These are phyloP conservation scores for Brachionus plicatilis DNA, from an alignment of 1,140 invertebrate genomes.

Conservation along the genomic window DNA sequence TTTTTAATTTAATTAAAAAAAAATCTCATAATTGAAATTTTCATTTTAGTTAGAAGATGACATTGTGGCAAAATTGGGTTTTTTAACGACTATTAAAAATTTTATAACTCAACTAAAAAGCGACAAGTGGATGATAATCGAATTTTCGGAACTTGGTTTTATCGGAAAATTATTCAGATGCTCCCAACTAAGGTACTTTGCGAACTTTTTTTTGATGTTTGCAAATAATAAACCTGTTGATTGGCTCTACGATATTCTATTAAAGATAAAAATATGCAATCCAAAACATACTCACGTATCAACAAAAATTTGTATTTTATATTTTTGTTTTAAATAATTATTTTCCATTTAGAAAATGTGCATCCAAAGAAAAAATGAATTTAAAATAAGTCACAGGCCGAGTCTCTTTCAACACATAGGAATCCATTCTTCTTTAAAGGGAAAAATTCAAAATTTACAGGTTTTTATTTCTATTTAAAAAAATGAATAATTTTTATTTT, in stretches of 20 bases:
- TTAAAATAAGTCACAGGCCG: conserved; percentile 68
- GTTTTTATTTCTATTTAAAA: conserved; percentile 47
- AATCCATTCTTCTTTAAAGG: conserved; percentile 84
- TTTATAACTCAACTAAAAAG: conserved; percentile 73
- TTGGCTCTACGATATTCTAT: conserved; percentile 72
- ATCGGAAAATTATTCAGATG: conserved; percentile 80
- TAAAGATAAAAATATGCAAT: conserved; percentile 73
- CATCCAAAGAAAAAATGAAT: conserved; percentile 55
- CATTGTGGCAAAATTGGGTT: conserved; percentile 75
- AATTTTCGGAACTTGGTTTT: conserved; percentile 76
- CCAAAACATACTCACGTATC: conserved; percentile 54
- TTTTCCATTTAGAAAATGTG: conserved; percentile 69
- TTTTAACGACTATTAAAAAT: conserved; percentile 77
- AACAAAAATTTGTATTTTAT: no score
- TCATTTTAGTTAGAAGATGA: conserved; percentile 79
- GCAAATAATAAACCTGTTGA: conserved; percentile 93
- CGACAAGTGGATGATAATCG: conserved; percentile 81
- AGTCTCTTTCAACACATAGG: conserved; percentile 94
- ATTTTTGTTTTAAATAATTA: no score
- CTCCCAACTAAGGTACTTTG: conserved; percentile 75
- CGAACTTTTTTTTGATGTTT: conserved; percentile 91
- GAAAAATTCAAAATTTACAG: conserved; percentile 93
- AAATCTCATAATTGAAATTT: no score
- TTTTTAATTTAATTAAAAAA: no score
- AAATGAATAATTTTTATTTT: no score